Conservation (phyloP, 2,113 vertebrate genomes). For the Procavia capensis region DNA sequence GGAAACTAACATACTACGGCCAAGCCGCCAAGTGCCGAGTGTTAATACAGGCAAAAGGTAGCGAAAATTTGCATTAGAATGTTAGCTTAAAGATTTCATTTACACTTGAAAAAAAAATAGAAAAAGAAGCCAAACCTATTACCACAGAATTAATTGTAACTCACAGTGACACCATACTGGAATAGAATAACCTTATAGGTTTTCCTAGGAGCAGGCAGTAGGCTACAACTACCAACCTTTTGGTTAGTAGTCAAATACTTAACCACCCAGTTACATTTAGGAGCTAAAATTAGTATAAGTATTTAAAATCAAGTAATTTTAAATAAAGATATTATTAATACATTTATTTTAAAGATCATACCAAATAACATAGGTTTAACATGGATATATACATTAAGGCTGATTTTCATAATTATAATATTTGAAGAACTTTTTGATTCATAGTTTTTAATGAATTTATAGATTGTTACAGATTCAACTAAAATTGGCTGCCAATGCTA, state of each 20-base stretch:
- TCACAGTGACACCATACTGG: too few relatives aligned
- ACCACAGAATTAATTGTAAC: too few relatives aligned
- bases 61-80: background rate
- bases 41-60: background rate
- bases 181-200: too few relatives aligned
- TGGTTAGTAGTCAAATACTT: too few relatives aligned
- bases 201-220: too few relatives aligned
- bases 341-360: background rate
- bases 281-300: background rate
- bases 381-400: background rate
- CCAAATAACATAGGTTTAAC: slow-evolving; percentile 11
- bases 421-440: background rate
- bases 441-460: slow-evolving; percentile 15
- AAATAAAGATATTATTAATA: background rate
- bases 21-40: too few relatives aligned
- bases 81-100: background rate
- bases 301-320: background rate
- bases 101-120: background rate
- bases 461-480: background rate
- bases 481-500: background rate
- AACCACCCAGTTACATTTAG: background rate
- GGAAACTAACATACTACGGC: too few relatives aligned
- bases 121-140: too few relatives aligned
- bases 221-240: too few relatives aligned
- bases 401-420: background rate